Evolutionary conservation across 2,888 invertebrate species (phyloP).

Genomic region (Baccha elongata): DNA sequence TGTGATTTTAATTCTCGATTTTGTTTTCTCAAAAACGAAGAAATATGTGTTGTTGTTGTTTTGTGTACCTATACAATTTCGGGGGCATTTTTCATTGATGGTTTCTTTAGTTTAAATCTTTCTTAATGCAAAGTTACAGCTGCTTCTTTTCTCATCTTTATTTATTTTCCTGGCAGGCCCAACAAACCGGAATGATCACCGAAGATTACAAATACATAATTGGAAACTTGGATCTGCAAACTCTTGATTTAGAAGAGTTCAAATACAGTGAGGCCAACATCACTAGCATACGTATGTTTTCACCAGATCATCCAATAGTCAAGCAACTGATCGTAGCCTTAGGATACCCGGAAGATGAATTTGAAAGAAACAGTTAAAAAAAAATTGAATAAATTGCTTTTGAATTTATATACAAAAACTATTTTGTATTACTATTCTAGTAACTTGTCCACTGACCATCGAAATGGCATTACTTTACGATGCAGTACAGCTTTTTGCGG

Average conservation of each 20-base stretch:
- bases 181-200: conserved; percentile 98
- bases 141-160: too few species aligned
- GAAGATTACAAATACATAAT: conserved; percentile 94
- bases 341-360: conserved; percentile 71
- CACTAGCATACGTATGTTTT: conserved; percentile 88
- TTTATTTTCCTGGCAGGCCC: conserved; percentile 86
- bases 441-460: conserved; percentile 81
- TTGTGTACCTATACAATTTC: too few species aligned
- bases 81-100: too few species aligned
- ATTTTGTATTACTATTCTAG: conserved; percentile 61
- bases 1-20: too few species aligned
- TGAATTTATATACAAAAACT: background rate
- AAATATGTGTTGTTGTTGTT: too few species aligned
- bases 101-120: too few species aligned
- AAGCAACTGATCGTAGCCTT: conserved; percentile 80
- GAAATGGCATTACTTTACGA: conserved; percentile 93
- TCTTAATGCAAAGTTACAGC: too few species aligned
- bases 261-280: conserved; percentile 92
- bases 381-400: background rate
- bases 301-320: conserved; percentile 84
- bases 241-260: conserved; percentile 87
- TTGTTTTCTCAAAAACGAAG: too few species aligned
- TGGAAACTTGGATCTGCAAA: conserved; percentile 88
- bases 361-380: conserved; percentile 56
- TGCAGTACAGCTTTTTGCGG: conserved; percentile 90